Evolutionary conservation across 2,888 invertebrate species (phyloP).

Genomic region (Stenotaenia linearis): DNA sequence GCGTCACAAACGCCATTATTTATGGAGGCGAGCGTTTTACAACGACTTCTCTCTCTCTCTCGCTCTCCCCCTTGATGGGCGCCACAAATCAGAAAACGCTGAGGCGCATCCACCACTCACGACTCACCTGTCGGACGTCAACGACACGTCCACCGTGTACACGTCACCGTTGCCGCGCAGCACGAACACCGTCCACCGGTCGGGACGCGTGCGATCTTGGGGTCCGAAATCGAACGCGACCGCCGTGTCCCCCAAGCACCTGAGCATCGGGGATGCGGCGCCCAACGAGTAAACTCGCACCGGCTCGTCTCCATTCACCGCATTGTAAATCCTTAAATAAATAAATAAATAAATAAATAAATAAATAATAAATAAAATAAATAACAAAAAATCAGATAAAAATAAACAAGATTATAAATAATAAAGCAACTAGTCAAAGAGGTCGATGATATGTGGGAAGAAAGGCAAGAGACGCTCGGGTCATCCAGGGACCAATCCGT

Average conservation of each 20-base stretch:
- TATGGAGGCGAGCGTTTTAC: conserved; percentile 24
- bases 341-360: background rate
- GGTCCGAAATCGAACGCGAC: conserved; percentile 79
- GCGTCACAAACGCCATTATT: conserved; percentile 27
- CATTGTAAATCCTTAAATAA: conserved; percentile 45
- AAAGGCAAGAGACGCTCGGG: background rate
- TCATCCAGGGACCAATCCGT: conserved; percentile 22
- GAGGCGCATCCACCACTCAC: conserved; percentile 20
- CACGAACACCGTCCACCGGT: conserved; percentile 66
- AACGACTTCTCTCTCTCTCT: conserved; percentile 18
- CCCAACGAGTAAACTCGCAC: conserved; percentile 40
- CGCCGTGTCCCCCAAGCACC: conserved; percentile 69
- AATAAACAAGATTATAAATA: background rate
- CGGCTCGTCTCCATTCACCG: conserved; percentile 43
- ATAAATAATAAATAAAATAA: background rate
- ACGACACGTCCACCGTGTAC: conserved; percentile 47
- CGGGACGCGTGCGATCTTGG: conserved; percentile 42
- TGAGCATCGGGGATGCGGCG: conserved; percentile 30
- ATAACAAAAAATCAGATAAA: background rate
- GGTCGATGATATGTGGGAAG: background rate
- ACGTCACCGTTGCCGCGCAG: conserved; percentile 80
- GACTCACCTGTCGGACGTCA: conserved; percentile 36
- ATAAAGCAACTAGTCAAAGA: background rate
- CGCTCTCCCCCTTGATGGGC: conserved; percentile 11
- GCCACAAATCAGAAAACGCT: conserved; percentile 15